Evolutionary conservation across 2,888 invertebrate species (phyloP), one percentile per base, ranked within the genome.

Genomic region (Amphipoea lucens): DNA sequence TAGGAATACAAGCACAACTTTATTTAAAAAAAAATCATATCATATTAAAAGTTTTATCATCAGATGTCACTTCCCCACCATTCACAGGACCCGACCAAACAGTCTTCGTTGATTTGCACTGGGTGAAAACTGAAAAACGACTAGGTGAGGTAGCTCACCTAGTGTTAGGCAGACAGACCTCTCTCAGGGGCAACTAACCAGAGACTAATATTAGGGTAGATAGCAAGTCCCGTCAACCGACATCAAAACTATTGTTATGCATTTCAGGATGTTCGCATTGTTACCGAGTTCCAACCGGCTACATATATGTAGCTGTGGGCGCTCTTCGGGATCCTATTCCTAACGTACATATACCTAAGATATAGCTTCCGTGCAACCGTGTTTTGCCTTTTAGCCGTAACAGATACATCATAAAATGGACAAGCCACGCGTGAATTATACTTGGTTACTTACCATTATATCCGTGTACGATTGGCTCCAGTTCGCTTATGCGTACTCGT

Each of bases 401-500:
- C n/a, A 71, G n/a, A 42, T n/a, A 65, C 40, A 71, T n/a, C n/a
- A 71, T n/a, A 66, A 71, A 68, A 67, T 45, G 45, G 40, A 67
- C 48, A 62, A 69, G 40, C 1, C 6, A 63, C 76, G 20, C 54
- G 71, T 87, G 60, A 72, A 75, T 73, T 74, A 87, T 90, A 95
- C 96, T 76, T 65, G 54, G 76, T 65, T 65, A 76, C 79, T 87
- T 95, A 97, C 97, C 96, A 90, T 81, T 79, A 81, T 96, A 96
- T 91, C 95, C 96, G 87, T 96, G 93, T 78, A 96, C 93, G 87
- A 94, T 93, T 51, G 97, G 95, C 80, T 94, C 92, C 78, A 93
- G 91, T 85, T 96, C 94, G 88, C 96, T 96, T 90, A 97, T 96
- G 88, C 96, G 95, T 57, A 97, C 97, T 70, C 96, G 95, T 90